phyloP scores from a whole-genome alignment of 2,888 invertebrate genomes.

The Malthinus seriepunctatus region DNA sequence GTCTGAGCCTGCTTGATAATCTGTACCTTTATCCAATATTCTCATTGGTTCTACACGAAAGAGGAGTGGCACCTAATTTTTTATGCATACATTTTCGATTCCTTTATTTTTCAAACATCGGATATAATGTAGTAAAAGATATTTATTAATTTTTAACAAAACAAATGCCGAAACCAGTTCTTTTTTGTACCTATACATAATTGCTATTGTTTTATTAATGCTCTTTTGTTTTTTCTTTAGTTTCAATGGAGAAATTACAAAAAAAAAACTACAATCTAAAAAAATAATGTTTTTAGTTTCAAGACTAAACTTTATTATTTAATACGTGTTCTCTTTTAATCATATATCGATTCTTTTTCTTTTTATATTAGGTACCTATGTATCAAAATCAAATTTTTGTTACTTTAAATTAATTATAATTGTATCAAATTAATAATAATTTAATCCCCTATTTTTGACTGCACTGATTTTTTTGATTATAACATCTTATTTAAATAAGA shows the following conservation, averaged over 20 bases:
- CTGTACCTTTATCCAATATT: constrained; percentile 46
- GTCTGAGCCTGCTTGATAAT: constrained; percentile 52
- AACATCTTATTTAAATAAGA: too few species aligned
- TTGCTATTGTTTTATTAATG: constrained; percentile 24
- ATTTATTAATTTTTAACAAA: constrained; percentile 28
- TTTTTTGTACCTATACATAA: constrained; percentile 11
- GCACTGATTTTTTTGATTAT: too few species aligned
- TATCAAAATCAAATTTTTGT: too few species aligned
- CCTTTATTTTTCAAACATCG: constrained; percentile 27
- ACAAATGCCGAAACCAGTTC: constrained; percentile 21
- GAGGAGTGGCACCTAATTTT: constrained; percentile 47
- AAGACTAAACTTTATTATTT: too few species aligned
- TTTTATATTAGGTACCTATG: too few species aligned
- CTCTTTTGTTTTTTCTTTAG: constrained; percentile 1
- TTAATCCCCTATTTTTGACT: too few species aligned
- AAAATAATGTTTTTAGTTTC: too few species aligned
- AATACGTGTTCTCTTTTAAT: too few species aligned
- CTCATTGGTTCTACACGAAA: constrained; percentile 45
- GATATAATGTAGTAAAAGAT: constrained; percentile 21
- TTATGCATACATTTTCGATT: constrained; percentile 43
- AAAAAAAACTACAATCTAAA: background rate
- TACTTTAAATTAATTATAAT: too few species aligned
- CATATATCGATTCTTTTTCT: too few species aligned
- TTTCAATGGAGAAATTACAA: background rate
- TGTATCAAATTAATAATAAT: too few species aligned